These are phyloP conservation scores for Aspidapion aeneum DNA, from an alignment of 2,888 invertebrate species.

Conservation along the genomic window DNA sequence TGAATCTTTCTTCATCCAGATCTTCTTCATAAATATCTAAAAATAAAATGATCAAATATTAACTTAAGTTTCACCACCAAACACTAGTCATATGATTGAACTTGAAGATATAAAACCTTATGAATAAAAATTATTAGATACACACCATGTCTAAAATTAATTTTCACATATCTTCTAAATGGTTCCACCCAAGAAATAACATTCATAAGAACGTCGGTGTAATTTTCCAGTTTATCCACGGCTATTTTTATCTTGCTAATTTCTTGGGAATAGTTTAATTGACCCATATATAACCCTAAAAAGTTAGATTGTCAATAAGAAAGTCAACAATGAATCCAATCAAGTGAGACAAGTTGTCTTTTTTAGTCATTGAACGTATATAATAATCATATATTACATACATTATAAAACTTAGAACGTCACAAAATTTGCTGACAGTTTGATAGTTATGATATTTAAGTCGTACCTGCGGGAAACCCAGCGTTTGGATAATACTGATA, in stretches of 20 bases:
- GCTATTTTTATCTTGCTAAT: constrained; percentile 57
- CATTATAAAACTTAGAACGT: too few species aligned
- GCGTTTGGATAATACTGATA: constrained; percentile 62
- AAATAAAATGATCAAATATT: constrained; percentile 2
- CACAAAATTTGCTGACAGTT: too few species aligned
- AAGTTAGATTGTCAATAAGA: too few species aligned
- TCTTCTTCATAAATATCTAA: constrained; percentile 50
- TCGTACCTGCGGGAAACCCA: constrained; percentile 61
- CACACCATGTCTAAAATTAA: constrained; percentile 55
- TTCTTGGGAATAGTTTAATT: constrained; percentile 62
- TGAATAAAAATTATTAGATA: too few species aligned
- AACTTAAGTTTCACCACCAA: too few species aligned
- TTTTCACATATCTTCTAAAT: constrained; percentile 60
- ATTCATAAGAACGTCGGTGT: constrained; percentile 52
- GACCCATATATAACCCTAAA: constrained; percentile 65
- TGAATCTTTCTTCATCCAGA: constrained; percentile 56
- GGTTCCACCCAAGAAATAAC: constrained; percentile 62
- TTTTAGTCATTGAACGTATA: too few species aligned
- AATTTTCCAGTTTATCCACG: constrained; percentile 51
- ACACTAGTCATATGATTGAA: too few species aligned
- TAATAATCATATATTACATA: too few species aligned
- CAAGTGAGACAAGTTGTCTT: too few species aligned
- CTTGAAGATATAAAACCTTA: too few species aligned
- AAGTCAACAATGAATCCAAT: too few species aligned
- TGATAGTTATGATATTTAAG: too few species aligned